Conservation (phyloP, 2,888 invertebrate genomes). For the Drosophila acutilabella region DNA sequence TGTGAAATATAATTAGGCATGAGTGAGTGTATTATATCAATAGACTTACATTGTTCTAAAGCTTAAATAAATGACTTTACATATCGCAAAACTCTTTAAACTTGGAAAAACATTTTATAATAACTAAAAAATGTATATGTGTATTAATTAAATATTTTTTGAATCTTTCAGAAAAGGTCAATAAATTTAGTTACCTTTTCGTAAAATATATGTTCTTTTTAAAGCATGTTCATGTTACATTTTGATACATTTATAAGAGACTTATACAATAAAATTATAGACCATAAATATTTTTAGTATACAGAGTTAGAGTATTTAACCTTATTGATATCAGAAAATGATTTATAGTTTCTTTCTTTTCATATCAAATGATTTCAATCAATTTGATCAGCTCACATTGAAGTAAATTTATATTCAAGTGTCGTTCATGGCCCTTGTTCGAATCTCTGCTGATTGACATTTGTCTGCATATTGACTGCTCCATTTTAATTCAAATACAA, state of each 20-base stretch:
- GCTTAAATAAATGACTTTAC: background rate
- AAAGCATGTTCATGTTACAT: too few species aligned
- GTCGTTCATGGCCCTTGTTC: slow-evolving; percentile 48
- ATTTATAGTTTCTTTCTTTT: slow-evolving; percentile 8
- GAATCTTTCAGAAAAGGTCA: too few species aligned
- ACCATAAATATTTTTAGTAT: background rate
- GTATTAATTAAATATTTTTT: too few species aligned
- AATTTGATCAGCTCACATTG: slow-evolving; percentile 43
- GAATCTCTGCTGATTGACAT: slow-evolving; percentile 62
- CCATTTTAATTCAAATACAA: slow-evolving; percentile 39
- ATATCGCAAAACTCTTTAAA: too few species aligned
- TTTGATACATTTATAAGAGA: too few species aligned
- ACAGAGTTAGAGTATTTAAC: background rate
- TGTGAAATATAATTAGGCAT: background rate
- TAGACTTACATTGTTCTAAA: background rate
- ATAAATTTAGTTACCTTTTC: background rate
- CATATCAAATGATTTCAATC: slow-evolving; percentile 31
- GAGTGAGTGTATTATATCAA: background rate
- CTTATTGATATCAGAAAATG: background rate
- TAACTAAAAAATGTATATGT: too few species aligned
- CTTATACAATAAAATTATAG: too few species aligned
- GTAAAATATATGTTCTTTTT: background rate
- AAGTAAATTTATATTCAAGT: slow-evolving; percentile 23
- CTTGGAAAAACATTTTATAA: too few species aligned
- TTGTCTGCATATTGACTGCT: slow-evolving; percentile 65